Base-by-base conservation (phyloP, 2,888 invertebrate genomes). In the Thelaira solivaga region DNA sequence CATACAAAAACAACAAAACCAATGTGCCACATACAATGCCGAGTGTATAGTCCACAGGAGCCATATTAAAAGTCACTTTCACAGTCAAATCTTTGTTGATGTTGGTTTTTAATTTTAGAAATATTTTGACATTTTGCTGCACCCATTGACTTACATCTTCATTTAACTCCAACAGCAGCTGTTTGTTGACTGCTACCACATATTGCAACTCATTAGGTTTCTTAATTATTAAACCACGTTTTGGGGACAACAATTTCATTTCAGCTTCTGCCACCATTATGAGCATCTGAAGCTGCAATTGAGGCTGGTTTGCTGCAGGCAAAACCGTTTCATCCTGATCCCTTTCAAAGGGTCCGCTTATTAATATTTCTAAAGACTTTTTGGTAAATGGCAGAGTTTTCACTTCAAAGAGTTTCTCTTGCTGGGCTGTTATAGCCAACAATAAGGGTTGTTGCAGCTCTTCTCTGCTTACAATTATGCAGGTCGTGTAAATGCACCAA, bases 11-110 rank as follows among this genome's bases (percentile, higher is more conserved):
- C 1, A 92, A 75, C 1, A 97, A 90, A 0, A 96, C 91, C 0
- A 93, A 81, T 0, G 93, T 91, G 0, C 94, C 94, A 82, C 93
- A 95, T 8, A 93, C 88, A 20, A 95, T 92, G 0, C 96, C 95
- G 81, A 92, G 90, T 45, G 92, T 90, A 20, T 91, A 90, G 57
- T 92, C 90, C 24, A 94, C 90, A 0, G 94, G 93, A 11, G 92
- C 89, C 29, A 92, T 82, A 83, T 93, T 91, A 82, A 93, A 93
- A 68, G 89, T 85, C 47, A 92, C 83, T 0, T 90, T 89, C 4
- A 92, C 67, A 0, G 92, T 84, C n/a, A 87, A 61, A 4, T 83
- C 79, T 16, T 73, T 67, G 8, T 57, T 64, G 5, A 84, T 80
- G 51, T 84, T 83, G 0, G 84, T 82, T 11, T 57, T 64, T 51